Conservation (phyloP, 2,113 vertebrate genomes). For the Rhinolophus sinicus region DNA sequence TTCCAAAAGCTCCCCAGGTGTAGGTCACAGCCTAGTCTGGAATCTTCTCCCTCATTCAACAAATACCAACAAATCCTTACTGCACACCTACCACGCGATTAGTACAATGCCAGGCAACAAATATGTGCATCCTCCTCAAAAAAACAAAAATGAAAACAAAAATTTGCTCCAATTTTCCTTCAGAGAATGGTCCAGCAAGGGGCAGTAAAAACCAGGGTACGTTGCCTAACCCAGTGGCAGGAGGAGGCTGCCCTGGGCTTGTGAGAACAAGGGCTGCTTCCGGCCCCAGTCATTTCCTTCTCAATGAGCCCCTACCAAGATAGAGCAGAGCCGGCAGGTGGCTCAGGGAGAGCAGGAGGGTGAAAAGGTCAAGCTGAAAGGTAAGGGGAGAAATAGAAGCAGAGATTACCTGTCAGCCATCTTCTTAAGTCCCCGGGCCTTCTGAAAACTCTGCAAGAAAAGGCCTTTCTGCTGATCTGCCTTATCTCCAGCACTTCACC, state of each 20-base stretch:
- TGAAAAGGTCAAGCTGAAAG: not conserved
- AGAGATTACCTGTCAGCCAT: constrained; percentile 72
- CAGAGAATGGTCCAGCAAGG: not conserved
- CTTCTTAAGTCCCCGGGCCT: constrained; percentile 46
- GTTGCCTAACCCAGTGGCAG: not conserved
- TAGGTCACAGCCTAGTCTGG: not conserved
- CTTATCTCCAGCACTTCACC: not conserved
- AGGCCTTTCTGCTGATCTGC: not conserved
- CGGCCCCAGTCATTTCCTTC: not conserved
- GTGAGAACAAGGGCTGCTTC: not conserved
- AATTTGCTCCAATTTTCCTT: not conserved
- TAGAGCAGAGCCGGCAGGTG: not conserved
- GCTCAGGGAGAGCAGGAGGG: not conserved
- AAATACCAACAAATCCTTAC: not conserved
- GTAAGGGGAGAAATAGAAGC: not conserved
- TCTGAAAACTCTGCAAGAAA: constrained; percentile 72
- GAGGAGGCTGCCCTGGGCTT: not conserved
- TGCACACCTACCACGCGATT: not conserved
- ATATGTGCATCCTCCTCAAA: not conserved
- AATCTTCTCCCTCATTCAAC: not conserved
- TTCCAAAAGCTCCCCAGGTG: not conserved
- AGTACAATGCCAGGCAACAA: not conserved
- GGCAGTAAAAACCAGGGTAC: not conserved
- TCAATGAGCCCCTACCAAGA: not conserved
- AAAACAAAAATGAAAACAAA: not conserved